Conservation (phyloP, 92 coral and sea anemone genomes). For the Parazoanthus swiftii region DNA sequence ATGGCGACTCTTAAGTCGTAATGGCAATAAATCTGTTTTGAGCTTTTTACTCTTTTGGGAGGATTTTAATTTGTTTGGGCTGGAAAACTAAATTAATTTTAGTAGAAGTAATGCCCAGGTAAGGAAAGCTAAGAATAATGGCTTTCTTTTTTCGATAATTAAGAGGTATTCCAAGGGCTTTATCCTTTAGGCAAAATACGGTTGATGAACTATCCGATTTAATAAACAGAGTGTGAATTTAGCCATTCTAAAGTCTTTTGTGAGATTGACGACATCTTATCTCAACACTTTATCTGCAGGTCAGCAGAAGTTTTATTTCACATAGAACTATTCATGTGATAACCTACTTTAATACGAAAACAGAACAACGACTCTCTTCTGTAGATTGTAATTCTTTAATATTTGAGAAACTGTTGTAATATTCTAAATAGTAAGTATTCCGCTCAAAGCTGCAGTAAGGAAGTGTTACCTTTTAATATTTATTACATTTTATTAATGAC, state of each 20-base stretch:
- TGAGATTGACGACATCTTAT: not conserved
- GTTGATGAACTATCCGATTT: not conserved
- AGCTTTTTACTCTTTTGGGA: not conserved
- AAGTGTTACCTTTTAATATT: not conserved
- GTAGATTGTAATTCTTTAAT: not conserved
- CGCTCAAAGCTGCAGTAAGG: slow-evolving; percentile 2
- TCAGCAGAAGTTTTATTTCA: too few species aligned
- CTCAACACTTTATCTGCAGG: not conserved
- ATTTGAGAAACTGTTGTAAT: not conserved
- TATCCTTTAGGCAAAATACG: slow-evolving; percentile 1
- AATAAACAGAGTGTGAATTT: not conserved
- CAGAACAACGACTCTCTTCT: not conserved
- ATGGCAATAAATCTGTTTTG: not conserved
- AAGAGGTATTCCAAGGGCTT: not conserved
- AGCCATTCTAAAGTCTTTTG: not conserved
- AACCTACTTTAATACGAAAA: not conserved
- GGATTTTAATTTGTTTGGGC: slow-evolving; percentile 4
- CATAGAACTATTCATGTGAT: not conserved
- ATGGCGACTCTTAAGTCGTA: slow-evolving; percentile 5
- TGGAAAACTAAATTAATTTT: slow-evolving; percentile 3
- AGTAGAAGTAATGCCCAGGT: not conserved
- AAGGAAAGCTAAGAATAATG: slow-evolving; percentile 5
- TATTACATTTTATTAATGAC: not conserved
- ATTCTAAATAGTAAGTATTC: not conserved
- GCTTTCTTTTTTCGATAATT: slow-evolving; percentile 17